These are phyloP conservation scores for Hylyphantes graminicola DNA, from an alignment of 1,140 invertebrate species.

Conservation along the genomic window DNA sequence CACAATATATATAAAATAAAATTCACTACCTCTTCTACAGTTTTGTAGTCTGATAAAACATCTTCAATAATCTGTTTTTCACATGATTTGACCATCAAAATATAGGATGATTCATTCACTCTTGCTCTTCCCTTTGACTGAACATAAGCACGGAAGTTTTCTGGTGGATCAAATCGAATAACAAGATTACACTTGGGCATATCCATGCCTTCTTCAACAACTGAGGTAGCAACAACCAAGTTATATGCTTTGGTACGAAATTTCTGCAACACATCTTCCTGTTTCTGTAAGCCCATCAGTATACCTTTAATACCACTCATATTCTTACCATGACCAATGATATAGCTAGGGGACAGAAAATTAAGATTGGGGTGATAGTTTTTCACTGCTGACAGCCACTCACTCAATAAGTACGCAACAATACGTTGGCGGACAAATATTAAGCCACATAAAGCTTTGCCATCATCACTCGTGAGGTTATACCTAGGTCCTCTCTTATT, in stretches of 20 bases:
- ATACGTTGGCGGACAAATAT: constrained; percentile 87
- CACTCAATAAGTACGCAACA: constrained; percentile 86
- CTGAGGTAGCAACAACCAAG: constrained; percentile 85
- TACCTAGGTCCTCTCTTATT: constrained; percentile 13
- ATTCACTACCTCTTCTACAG: constrained; percentile 76
- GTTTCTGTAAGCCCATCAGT: constrained; percentile 80
- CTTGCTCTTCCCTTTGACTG: constrained; percentile 78
- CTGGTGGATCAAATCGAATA: constrained; percentile 79
- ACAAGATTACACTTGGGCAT: constrained; percentile 85
- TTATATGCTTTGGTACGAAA: constrained; percentile 95
- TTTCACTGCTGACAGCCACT: constrained; percentile 76
- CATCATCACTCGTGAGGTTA: constrained; percentile 33
- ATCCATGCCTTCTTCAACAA: constrained; percentile 89
- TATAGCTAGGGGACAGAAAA: constrained; percentile 77
- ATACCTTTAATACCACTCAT: constrained; percentile 77
- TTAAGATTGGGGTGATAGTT: constrained; percentile 65
- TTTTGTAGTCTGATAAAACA: constrained; percentile 77
- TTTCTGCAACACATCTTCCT: constrained; percentile 86
- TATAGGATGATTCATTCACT: constrained; percentile 78
- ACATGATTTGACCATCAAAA: constrained; percentile 74
- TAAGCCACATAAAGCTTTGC: constrained; percentile 79
- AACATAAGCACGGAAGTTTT: constrained; percentile 78
- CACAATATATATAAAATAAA: constrained; percentile 42
- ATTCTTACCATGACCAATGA: constrained; percentile 74
- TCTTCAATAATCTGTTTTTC: constrained; percentile 70